Conservation (phyloP, 2,113 vertebrate genomes). For the Emydocephalus ijimae region DNA sequence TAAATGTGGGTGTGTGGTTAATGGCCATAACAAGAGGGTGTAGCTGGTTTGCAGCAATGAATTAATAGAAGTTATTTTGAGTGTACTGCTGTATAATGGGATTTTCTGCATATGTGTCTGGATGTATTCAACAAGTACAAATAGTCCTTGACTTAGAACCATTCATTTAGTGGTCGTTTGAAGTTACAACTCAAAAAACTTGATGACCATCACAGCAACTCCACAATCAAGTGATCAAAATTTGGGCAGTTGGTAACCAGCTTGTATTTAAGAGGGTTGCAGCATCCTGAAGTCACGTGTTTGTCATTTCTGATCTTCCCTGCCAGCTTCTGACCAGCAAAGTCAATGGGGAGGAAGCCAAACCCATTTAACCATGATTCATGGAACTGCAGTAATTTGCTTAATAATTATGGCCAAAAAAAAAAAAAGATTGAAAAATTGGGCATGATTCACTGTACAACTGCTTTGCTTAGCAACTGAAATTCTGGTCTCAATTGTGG, state of each 20-base stretch:
- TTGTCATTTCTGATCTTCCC: background rate
- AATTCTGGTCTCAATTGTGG: background rate
- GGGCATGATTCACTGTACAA: background rate
- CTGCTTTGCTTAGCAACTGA: background rate
- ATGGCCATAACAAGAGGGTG: constrained; percentile 29
- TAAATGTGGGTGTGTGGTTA: background rate
- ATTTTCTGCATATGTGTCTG: background rate
- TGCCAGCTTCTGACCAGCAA: background rate
- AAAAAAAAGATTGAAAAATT: background rate
- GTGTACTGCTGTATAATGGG: background rate
- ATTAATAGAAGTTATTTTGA: constrained; percentile 37
- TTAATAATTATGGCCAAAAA: background rate
- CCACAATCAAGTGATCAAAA: background rate
- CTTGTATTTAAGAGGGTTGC: background rate
- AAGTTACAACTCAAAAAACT: background rate
- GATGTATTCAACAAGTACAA: background rate
- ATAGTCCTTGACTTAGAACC: background rate
- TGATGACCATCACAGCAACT: background rate
- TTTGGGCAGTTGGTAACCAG: background rate
- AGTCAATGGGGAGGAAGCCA: background rate
- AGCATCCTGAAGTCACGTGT: background rate
- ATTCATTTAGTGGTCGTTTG: background rate
- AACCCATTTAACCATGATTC: background rate
- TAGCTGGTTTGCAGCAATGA: constrained; percentile 51
- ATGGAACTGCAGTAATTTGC: background rate